Percentiles rank a stretch among this genome's conserved stretches.
Conservation (phyloP, 2,888 invertebrate species). For the Pyrrhia umbra region DNA sequence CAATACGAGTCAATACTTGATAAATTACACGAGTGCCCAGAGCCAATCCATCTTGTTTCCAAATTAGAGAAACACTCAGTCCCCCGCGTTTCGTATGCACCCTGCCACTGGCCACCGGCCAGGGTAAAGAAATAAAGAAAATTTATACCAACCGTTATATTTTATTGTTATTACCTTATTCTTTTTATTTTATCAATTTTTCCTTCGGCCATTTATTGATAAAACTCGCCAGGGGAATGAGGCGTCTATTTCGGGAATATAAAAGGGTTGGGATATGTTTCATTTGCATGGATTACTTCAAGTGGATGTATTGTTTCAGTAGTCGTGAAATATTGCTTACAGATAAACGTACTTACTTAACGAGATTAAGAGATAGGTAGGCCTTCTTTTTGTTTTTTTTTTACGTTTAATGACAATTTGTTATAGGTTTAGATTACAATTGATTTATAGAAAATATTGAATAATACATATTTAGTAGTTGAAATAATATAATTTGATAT, state of each 20-base stretch:
- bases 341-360: constrained; percentile 16
- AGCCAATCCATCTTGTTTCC: constrained; percentile 80
- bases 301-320: constrained; percentile 39
- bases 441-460: too few relatives aligned
- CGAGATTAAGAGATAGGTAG: background rate
- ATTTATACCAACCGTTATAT: constrained; percentile 82
- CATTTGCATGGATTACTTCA: constrained; percentile 55
- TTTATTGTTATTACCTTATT: constrained; percentile 84
- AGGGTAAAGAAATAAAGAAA: constrained; percentile 75
- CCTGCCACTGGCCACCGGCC: constrained; percentile 73
- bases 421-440: background rate
- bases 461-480: too few relatives aligned
- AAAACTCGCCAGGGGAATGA: constrained; percentile 56
- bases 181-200: constrained; percentile 81
- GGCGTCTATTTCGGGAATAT: constrained; percentile 42
- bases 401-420: background rate
- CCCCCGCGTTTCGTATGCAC: constrained; percentile 76
- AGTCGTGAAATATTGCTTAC: constrained; percentile 31
- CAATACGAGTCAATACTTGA: constrained; percentile 76
- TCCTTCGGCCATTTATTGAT: constrained; percentile 67
- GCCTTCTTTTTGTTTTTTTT: background rate
- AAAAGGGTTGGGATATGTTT: constrained; percentile 57
- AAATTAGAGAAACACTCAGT: constrained; percentile 72
- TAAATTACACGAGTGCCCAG: constrained; percentile 73
- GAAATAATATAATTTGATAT: too few relatives aligned